These are phyloP conservation scores for Enteromius anoplus DNA, from an alignment of 2,797 vertebrate species.

Conservation along the genomic window DNA sequence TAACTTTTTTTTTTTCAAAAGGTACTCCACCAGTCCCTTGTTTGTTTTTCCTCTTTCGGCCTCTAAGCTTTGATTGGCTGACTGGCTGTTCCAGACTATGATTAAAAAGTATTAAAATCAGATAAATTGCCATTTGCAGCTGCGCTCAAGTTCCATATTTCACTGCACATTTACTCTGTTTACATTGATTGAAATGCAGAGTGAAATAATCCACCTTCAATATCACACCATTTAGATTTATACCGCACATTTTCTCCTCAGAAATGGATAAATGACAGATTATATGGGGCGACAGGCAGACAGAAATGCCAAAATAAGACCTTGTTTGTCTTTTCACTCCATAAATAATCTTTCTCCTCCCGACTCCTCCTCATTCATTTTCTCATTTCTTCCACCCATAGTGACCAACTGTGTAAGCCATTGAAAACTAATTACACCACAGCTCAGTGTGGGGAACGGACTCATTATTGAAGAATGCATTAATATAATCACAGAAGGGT, in stretches of 20 bases:
- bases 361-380: not conserved
- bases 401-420: not conserved
- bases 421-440: slow-evolving; percentile 29
- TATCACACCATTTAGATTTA: not conserved
- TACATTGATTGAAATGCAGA: not conserved
- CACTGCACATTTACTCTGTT: not conserved
- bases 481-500: slow-evolving; percentile 12
- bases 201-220: not conserved
- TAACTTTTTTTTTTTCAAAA: not conserved
- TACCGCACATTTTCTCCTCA: not conserved
- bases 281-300: not conserved
- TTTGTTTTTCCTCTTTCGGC: not conserved
- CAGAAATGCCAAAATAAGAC: not conserved
- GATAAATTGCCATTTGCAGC: not conserved
- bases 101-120: slow-evolving; percentile 21
- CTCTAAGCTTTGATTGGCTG: not conserved
- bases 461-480: slow-evolving; percentile 34
- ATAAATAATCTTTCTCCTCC: slow-evolving; percentile 4
- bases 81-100: not conserved
- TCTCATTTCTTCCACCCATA: not conserved
- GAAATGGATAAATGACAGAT: not conserved
- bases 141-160: not conserved
- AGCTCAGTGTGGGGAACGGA: slow-evolving; percentile 15
- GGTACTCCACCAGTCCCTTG: not conserved
- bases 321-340: not conserved